These are phyloP conservation scores for Cheilosia variabilis DNA, from an alignment of 2,888 invertebrate species.

Conservation along the genomic window DNA sequence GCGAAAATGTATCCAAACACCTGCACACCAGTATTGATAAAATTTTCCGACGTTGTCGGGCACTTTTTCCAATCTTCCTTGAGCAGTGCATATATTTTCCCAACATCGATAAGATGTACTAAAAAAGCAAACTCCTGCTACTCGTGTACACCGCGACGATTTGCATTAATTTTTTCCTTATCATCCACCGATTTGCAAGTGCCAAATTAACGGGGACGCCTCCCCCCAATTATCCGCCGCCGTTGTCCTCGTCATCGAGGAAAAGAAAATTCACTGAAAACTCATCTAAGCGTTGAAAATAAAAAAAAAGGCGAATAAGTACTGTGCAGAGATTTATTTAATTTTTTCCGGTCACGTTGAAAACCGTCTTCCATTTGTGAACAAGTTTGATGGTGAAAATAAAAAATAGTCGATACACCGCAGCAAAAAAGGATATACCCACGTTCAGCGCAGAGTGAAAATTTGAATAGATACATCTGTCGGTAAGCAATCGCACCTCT, in stretches of 20 bases:
- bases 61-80: slow-evolving; percentile 12
- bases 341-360: too few relatives aligned
- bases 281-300: slow-evolving; percentile 5
- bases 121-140: slow-evolving; percentile 12
- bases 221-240: slow-evolving; percentile 10
- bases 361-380: slow-evolving; percentile 1
- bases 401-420: background rate
- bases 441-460: background rate
- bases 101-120: slow-evolving; percentile 17
- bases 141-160: slow-evolving; percentile 29
- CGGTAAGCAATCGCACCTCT: slow-evolving; percentile 33
- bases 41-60: slow-evolving; percentile 24
- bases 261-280: slow-evolving; percentile 9
- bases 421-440: slow-evolving; percentile 17
- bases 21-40: slow-evolving; percentile 7
- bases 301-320: background rate
- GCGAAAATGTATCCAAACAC: slow-evolving; percentile 17
- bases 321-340: too few relatives aligned
- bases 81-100: slow-evolving; percentile 44
- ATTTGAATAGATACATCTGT: slow-evolving; percentile 26
- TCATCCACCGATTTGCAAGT: slow-evolving; percentile 58
- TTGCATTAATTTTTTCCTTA: slow-evolving; percentile 28
- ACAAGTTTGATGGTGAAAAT: background rate
- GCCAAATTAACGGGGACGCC: slow-evolving; percentile 50
- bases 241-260: background rate